Evolutionary conservation across 2,797 vertebrate genomes (phyloP), one percentile per base, ranked within the genome.

Genomic region (Eremophila alpestris): DNA sequence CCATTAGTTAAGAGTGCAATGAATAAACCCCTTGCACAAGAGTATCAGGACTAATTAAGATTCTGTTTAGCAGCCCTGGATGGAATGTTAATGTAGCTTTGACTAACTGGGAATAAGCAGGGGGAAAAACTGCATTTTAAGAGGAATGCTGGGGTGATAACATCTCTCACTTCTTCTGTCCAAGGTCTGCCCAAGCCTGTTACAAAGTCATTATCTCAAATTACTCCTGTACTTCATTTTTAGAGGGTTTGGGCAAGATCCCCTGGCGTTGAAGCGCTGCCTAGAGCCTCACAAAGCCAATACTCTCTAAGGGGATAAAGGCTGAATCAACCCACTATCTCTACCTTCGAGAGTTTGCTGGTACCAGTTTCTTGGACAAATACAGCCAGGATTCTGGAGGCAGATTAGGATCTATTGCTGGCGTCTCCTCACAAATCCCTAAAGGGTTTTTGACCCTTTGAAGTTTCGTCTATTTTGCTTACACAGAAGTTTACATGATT

Each of bases 161-260:
- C 97, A 98, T 98, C 97, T 98, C 97, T 97, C 95, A 97, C 97
- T 97, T 97, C 96, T 97, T 96, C 94, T 97, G 95, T 95, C 97
- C 97, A 97, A 97, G 95, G 97, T 97, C 97, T 97, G 97, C 93
- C 97, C 96, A 95, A 97, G 98, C 97, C 98, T 96, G 96, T 97
- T 97, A 97, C 97, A 98, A 98, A 98, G 97, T 98, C 98, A 98
- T 98, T 98, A 98, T 98, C 98, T 98, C 98, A 97, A 98, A 98
- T 98, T 98, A 98, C 98, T 97, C 94, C 93, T 90, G 95, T 94
- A 96, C 96, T 97, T 97, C 96, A 97, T 97, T 97, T 97, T 97
- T 95, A 96, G 96, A 97, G 96, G 95, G 94, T 96, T 96, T 96
- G 97, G 96, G 94, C 96, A 97, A 97, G 96, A 95, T 97, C 96